These are phyloP conservation scores for Castor canadensis DNA, from an alignment of 2,113 vertebrate genomes.

Conservation along the genomic window DNA sequence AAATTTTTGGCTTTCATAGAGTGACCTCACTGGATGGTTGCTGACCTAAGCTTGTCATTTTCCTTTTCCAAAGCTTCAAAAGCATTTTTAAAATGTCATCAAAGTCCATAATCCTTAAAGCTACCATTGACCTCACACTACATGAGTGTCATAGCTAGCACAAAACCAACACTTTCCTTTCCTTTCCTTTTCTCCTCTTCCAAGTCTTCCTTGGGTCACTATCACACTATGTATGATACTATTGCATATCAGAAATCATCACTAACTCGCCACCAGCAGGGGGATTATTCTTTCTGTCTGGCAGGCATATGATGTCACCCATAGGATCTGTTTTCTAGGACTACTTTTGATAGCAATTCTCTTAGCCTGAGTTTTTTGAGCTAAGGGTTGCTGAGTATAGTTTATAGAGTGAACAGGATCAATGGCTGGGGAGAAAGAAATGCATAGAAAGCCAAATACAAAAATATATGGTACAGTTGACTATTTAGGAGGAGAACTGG, in stretches of 20 bases:
- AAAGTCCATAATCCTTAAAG: background rate
- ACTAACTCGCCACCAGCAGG: background rate
- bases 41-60: background rate
- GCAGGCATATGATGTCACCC: background rate
- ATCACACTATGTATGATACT: background rate
- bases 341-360: background rate
- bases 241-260: background rate
- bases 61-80: background rate
- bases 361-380: background rate
- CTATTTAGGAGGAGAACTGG: background rate
- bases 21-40: background rate
- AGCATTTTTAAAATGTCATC: background rate
- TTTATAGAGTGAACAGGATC: background rate
- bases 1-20: background rate
- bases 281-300: background rate
- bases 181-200: background rate
- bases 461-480: background rate
- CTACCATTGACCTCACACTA: background rate
- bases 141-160: background rate
- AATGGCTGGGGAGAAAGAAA: background rate
- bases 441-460: background rate
- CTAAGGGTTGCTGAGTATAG: background rate
- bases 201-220: background rate
- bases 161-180: background rate
- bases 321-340: background rate